Evolutionary conservation across 2,797 vertebrate species (phyloP), one percentile per base, ranked within the genome.

Genomic region (Sus cebifrons): DNA sequence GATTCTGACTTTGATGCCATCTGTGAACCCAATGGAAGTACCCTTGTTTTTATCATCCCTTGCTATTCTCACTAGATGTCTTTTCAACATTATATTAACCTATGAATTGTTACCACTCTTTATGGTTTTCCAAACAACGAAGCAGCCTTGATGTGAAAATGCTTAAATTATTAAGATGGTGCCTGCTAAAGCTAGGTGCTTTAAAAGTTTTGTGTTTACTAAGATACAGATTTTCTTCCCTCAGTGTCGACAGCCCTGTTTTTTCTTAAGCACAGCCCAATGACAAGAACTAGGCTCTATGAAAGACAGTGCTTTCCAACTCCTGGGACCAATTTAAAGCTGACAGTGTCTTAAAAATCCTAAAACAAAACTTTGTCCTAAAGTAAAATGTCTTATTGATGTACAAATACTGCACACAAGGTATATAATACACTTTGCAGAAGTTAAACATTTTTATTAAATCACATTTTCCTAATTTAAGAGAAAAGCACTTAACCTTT

Each of bases 121-220:
- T 62, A 82, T 65, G 54, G 70, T 75, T 93, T 93, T 62, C 64
- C 87, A 96, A 93, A 84, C 71, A 84, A 94, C 20, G 32, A 86
- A 67, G 67, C 56, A 87, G 85, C 18, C 70, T 79, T 89, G 17
- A 81, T 54, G 6, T 49, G 49, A 94, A 88, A 89, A 70, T 77
- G 36, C 27, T 93, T 49, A 10, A 49, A 49, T 49, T 79, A 87
- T 77, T 86, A 40, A 74, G 70, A 83, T 73, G 68, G 64, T 70
- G 54, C 7, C 9, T 70, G 71, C 56, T 89, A 89, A 95, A 86
- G 32, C 56, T 40, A 8, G 17, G 29, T 91, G 56, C 68, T 89
- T 88, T 44, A 49, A 86, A 91, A 82, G 40, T 89, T 73, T n/a
- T 87, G 25, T 62, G 23, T 88, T 93, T 67, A 93, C 36, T 14